phyloP scores from a whole-genome alignment of 1,140 invertebrate species.

The Stegodyphus dumicola region DNA sequence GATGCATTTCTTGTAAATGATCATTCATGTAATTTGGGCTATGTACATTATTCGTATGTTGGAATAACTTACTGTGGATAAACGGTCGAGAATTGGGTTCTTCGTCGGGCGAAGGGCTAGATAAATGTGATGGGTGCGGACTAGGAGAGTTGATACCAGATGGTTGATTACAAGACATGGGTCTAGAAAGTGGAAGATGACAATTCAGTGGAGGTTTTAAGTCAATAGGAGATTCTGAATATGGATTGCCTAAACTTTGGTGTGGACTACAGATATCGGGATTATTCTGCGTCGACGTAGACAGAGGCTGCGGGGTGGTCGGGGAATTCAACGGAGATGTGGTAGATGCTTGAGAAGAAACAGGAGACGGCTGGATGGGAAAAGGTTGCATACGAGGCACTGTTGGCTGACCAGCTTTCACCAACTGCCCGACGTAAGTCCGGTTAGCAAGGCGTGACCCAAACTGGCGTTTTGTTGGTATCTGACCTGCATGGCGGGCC shows the following conservation, averaged over 20 bases:
- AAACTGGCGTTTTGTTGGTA: conserved; percentile 82
- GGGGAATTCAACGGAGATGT: conserved; percentile 53
- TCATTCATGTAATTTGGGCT: conserved; percentile 49
- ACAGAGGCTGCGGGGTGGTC: conserved; percentile 32
- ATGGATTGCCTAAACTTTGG: conserved; percentile 47
- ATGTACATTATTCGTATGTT: conserved; percentile 35
- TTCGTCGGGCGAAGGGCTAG: conserved; percentile 52
- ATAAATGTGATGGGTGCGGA: conserved; percentile 53
- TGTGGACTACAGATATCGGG: conserved; percentile 51
- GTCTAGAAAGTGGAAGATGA: conserved; percentile 52
- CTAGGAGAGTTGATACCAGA: conserved; percentile 42
- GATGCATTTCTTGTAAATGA: conserved; percentile 44
- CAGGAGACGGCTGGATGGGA: conserved; percentile 55
- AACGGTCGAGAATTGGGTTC: conserved; percentile 33
- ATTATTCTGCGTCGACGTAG: conserved; percentile 28
- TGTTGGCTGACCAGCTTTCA: conserved; percentile 50
- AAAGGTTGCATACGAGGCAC: conserved; percentile 57
- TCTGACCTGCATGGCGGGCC: conserved; percentile 79
- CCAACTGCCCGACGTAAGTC: conserved; percentile 53
- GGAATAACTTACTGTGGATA: conserved; percentile 52
- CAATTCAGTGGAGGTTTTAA: conserved; percentile 51
- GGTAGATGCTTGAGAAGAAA: conserved; percentile 56
- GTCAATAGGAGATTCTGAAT: conserved; percentile 56
- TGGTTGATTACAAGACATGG: conserved; percentile 48
- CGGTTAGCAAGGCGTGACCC: conserved; percentile 70